Percentiles rank a stretch among this genome's conserved stretches.
phyloP scores from a whole-genome alignment of 2,797 vertebrate species.

The Mormyrus hasselquistii region DNA sequence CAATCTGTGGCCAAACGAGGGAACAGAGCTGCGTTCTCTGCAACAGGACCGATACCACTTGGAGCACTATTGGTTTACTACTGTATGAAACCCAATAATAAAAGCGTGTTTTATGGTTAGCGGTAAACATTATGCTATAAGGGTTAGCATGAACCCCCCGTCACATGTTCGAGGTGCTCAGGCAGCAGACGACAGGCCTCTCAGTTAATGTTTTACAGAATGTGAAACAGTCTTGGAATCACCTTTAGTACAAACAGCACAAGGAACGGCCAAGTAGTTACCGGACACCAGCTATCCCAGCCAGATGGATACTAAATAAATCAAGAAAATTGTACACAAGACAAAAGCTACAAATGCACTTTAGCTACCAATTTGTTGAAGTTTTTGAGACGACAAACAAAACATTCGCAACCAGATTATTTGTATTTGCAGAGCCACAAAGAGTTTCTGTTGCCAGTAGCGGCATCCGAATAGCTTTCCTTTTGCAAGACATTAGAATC shows the following conservation, averaged over 20 bases:
- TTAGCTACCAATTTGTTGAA: background rate
- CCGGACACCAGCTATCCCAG: background rate
- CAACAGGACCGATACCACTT: background rate
- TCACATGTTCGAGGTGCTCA: background rate
- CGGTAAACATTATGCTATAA: background rate
- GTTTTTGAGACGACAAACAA: background rate
- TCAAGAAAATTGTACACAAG: background rate
- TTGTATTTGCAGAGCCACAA: background rate
- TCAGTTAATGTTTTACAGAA: constrained; percentile 20
- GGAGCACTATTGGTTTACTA: background rate
- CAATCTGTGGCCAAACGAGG: background rate
- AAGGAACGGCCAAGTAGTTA: background rate
- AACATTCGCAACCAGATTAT: background rate
- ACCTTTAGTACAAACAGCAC: constrained; percentile 55
- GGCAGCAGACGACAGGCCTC: background rate
- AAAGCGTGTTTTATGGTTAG: background rate
- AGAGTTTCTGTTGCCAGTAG: background rate
- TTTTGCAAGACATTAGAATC: background rate
- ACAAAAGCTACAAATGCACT: background rate
- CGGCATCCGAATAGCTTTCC: background rate
- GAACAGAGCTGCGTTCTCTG: background rate
- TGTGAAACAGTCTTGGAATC: constrained; percentile 28
- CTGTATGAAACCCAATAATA: background rate
- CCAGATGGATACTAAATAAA: background rate
- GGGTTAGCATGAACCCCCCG: background rate